Base-by-base conservation (phyloP, 2,888 invertebrate species). In the Plagodis dolabraria region DNA sequence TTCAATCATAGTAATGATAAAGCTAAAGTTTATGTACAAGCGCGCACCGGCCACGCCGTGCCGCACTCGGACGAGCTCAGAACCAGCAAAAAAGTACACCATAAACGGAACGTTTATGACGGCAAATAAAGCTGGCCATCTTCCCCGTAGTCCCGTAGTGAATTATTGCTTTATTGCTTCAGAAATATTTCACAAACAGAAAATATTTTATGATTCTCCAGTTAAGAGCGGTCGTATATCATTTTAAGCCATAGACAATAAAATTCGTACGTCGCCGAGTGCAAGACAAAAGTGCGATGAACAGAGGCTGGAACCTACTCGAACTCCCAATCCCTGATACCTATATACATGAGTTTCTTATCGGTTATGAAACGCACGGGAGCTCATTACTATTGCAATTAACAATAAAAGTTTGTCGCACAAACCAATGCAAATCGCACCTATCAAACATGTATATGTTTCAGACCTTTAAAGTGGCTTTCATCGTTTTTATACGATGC, bases 111-210 rank as follows among this genome's bases (percentile, higher is more conserved):
- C 89, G 86, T 92, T 92, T 92, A 92, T 89, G 92, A 82, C 89
- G 78, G 92, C 91, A 92, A 91, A 92, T 92, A 92, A 92, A 92
- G 86, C 85, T 82, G 82, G 87, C 85, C 87, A 85, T 89, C 88
- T 92, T 89, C 89, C 86, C 88, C 88, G 91, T 87, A 89, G 89
- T 85, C 89, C 85, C 87, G 87, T 90, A 90, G 90, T 92, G 92
- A 92, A 89, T 92, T 92, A 92, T 92, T 92, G 92, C 92, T 92
- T 92, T 92, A 92, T 92, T 92, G 92, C 92, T 83, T 90, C 90
- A 89, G 92, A 91, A 92, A 92, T 92, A 92, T 92, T 92, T 91
- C 89, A 90, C 92, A 92, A 92, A 92, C 92, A 91, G 92, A 92
- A 92, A 92, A 92, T 91, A 92, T 92, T 92, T 92, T 92, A 92